Evolutionary conservation across 2,113 vertebrate genomes (phyloP).

Genomic region (Calypte anna): DNA sequence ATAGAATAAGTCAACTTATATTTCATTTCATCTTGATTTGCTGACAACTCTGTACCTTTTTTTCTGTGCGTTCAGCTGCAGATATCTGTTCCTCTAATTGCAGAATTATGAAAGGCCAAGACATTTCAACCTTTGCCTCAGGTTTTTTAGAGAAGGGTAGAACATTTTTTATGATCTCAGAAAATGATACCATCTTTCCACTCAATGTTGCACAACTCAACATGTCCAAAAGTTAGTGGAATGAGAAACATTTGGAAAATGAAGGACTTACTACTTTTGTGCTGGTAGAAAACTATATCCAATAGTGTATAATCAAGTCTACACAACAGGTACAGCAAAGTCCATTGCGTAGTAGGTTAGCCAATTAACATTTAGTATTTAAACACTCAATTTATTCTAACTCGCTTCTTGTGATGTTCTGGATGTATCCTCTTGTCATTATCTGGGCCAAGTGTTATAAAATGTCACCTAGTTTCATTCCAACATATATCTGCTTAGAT

Average conservation of each 20-base stretch:
- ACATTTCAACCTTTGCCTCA: not conserved
- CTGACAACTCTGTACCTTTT: not conserved
- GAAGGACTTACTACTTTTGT: not conserved
- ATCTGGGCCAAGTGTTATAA: not conserved
- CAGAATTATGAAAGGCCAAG: not conserved
- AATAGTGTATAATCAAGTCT: not conserved
- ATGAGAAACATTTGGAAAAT: not conserved
- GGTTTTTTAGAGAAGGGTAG: not conserved
- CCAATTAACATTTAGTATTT: not conserved
- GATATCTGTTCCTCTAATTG: not conserved
- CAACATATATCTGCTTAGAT: not conserved
- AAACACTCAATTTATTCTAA: not conserved
- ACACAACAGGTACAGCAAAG: not conserved
- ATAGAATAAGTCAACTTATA: not conserved
- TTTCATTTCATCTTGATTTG: not conserved
- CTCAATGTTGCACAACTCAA: not conserved
- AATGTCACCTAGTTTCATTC: not conserved
- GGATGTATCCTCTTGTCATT: not conserved
- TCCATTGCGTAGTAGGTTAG: not conserved
- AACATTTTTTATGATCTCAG: not conserved
- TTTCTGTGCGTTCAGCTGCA: not conserved
- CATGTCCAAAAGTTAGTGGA: not conserved
- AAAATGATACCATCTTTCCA: not conserved
- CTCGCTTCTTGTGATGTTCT: not conserved
- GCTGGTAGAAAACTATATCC: not conserved